Conservation (phyloP, 2,888 invertebrate genomes). For the Tyria jacobaeae region DNA sequence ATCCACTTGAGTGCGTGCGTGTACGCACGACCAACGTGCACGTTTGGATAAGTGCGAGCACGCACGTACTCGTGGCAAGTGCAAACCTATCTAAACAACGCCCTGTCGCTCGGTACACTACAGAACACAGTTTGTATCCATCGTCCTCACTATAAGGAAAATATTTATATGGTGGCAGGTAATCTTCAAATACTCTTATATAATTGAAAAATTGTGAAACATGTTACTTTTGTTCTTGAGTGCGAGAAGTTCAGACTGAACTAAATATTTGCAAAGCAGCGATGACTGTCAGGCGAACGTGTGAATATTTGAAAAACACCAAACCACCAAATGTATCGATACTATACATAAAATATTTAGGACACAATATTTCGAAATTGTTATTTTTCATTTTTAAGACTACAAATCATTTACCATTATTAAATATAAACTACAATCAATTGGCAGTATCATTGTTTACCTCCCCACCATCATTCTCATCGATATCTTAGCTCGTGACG, state of each 20-base stretch:
- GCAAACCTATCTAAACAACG: conserved; percentile 80
- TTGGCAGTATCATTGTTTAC: conserved; percentile 82
- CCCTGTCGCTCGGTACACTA: conserved; percentile 82
- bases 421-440: conserved; percentile 82
- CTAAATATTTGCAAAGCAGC: conserved; percentile 34
- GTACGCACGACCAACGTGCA: conserved; percentile 42
- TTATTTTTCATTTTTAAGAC: conserved; percentile 63
- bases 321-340: conserved; percentile 66
- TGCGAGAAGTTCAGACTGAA: conserved; percentile 51
- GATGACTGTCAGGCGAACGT: conserved; percentile 13
- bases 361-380: conserved; percentile 82
- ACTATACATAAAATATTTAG: conserved; percentile 82
- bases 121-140: conserved; percentile 85
- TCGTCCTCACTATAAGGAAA: conserved; percentile 75
- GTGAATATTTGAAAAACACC: conserved; percentile 57
- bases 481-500: conserved; percentile 72
- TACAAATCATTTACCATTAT: conserved; percentile 81
- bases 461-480: conserved; percentile 62
- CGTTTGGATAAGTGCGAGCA: conserved; percentile 26
- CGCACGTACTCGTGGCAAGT: conserved; percentile 49
- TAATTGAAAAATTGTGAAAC: conserved; percentile 9
- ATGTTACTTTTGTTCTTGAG: conserved; percentile 20
- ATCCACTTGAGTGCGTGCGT: conserved; percentile 49
- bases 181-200: conserved; percentile 46
- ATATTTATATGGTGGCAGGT: conserved; percentile 70